These are phyloP conservation scores for Haliaeetus leucogaster DNA, from an alignment of 2,113 vertebrate genomes.

Conservation along the genomic window DNA sequence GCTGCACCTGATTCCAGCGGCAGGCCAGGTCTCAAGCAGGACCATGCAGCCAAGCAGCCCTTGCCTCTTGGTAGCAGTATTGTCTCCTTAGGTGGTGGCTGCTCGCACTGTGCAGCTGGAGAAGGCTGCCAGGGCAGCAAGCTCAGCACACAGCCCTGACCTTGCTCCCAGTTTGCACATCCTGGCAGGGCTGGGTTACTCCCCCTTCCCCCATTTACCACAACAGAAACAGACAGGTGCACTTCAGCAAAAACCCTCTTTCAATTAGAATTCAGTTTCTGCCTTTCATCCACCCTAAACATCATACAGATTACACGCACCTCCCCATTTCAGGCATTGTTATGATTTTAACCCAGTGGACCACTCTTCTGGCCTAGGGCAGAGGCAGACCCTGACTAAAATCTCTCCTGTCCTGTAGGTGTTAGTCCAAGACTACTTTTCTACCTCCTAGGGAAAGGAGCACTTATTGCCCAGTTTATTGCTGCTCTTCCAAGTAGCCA, in stretches of 20 bases:
- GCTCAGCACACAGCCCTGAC: neutral
- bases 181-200: neutral
- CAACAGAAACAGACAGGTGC: neutral
- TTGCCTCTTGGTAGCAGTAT: neutral
- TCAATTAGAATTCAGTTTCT: neutral
- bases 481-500: neutral
- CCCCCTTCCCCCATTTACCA: neutral
- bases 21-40: rapidly evolving
- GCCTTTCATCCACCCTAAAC: neutral
- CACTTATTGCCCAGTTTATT: neutral
- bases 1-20: rapidly evolving
- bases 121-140: neutral
- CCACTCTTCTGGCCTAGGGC: neutral
- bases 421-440: neutral
- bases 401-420: neutral
- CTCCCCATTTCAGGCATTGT: neutral
- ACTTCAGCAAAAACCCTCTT: neutral
- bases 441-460: neutral
- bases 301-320: neutral
- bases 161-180: neutral
- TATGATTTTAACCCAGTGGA: neutral
- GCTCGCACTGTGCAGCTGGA: neutral
- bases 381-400: neutral
- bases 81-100: neutral
- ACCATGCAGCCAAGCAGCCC: neutral